Conservation (phyloP, 1,140 invertebrate genomes). For the Lethrus apterus region DNA sequence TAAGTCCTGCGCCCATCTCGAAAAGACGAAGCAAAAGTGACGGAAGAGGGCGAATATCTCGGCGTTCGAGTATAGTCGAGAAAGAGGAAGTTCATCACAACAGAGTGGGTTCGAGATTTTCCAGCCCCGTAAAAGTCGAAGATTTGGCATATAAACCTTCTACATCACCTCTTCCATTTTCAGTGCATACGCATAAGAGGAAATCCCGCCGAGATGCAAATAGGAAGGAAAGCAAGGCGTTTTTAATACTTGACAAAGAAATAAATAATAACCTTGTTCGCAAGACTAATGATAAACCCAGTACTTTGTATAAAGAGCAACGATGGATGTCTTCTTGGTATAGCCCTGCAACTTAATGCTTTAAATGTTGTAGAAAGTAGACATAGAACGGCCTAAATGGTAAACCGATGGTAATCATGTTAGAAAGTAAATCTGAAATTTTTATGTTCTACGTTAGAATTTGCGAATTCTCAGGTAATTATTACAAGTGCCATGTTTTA, state of each 20-base stretch:
- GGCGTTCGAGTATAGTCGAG: neutral
- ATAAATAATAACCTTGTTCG: slow-evolving; percentile 14
- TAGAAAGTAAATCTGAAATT: too few relatives aligned
- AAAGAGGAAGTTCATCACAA: slow-evolving; percentile 3
- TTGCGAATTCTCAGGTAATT: slow-evolving; percentile 3
- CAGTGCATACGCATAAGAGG: slow-evolving; percentile 1
- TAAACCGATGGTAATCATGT: neutral
- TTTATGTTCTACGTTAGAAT: neutral
- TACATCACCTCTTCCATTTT: slow-evolving; percentile 16
- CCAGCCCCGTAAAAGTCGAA: slow-evolving; percentile 19
- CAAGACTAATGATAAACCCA: slow-evolving; percentile 10
- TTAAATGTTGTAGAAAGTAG: neutral
- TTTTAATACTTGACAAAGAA: slow-evolving; percentile 16
- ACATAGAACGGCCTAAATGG: neutral
- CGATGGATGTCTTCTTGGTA: slow-evolving; percentile 30
- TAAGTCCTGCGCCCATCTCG: slow-evolving; percentile 1
- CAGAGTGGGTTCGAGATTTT: slow-evolving; percentile 15
- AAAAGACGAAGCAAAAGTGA: slow-evolving; percentile 9
- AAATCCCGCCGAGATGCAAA: slow-evolving; percentile 8
- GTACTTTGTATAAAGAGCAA: slow-evolving; percentile 24
- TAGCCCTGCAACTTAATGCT: slow-evolving; percentile 14
- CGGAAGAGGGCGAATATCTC: too few relatives aligned
- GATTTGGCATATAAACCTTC: slow-evolving; percentile 21
- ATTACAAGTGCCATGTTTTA: slow-evolving; percentile 4
- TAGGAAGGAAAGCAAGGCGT: neutral